Base-by-base conservation (phyloP, 2,888 invertebrate genomes). In the Saturnia japonica region DNA sequence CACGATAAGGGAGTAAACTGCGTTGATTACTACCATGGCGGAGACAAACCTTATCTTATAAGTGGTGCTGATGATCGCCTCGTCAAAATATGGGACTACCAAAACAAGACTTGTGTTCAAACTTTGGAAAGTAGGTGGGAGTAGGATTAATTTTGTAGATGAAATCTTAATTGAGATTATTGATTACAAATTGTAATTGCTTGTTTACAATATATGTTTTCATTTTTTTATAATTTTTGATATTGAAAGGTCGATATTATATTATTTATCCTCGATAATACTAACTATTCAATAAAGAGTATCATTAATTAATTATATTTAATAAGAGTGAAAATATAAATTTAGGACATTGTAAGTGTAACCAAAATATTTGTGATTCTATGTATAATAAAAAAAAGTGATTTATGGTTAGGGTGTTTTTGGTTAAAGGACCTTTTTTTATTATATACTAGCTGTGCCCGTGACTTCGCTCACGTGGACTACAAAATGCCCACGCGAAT, bases 11-110 rank as follows among this genome's bases (percentile, higher is more conserved):
- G 99, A 42, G 99, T 99, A 0, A 99, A 99, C 89, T 99, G 99
- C 90, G 98, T 99, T 0, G 99, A 99, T 90, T 99, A 99, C 86
- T 99, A 99, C 87, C 98, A 99, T 85, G 99, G 99, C 11, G 99
- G 99, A 8, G 99, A 99, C 86, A 99, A 99, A 84, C 99, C 99
- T 0, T 99, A 99, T 88, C 95, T 99, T 70, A 99, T 99, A 84
- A 99, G 99, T 69, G 99, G 99, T 3, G 99, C 99, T 43, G 99
- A 99, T 88, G 99, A 99, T 90, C 96, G 98, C 70, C 95, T 98
- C 66, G 99, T 99, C 9, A 99, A 99, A 93, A 99, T 99, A 82
- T 99, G 99, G 99, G 99, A 99, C 87, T 99, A 99, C 88, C 98
- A 99, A 91, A 99, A 99, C 91, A 99, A 99, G 94, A 99, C 99